Conservation (phyloP, 2,113 vertebrate genomes). For the Barbus barbus region DNA sequence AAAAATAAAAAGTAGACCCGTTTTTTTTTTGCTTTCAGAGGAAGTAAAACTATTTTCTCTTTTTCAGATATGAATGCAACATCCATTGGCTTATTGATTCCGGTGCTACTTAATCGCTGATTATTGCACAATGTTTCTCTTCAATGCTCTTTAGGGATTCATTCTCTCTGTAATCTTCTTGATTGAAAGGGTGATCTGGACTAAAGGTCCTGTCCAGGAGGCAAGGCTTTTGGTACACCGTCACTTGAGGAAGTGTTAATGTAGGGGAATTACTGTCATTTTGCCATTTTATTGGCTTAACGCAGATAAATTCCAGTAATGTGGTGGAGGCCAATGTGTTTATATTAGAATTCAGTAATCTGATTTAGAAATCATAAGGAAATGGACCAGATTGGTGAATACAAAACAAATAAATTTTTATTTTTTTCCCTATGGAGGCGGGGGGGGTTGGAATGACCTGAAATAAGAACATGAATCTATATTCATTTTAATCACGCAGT, state of each 20-base stretch:
- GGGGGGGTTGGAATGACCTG: background rate
- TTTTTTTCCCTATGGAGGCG: background rate
- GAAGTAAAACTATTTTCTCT: background rate
- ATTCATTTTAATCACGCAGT: conserved; percentile 58
- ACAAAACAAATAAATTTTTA: background rate
- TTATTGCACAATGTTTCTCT: conserved; percentile 54
- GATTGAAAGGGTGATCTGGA: background rate
- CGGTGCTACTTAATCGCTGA: conserved; percentile 61
- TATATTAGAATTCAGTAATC: background rate
- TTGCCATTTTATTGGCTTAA: background rate
- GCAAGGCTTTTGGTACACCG: background rate
- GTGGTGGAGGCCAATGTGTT: background rate
- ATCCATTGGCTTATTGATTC: conserved; percentile 23
- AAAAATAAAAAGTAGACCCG: background rate
- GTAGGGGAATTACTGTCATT: background rate
- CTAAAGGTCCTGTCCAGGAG: background rate
- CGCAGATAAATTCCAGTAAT: background rate
- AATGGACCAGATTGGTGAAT: conserved; percentile 18
- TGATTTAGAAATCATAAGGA: background rate
- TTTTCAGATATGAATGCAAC: conserved; percentile 68
- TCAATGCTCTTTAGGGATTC: background rate
- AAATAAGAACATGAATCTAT: background rate
- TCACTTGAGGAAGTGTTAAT: background rate
- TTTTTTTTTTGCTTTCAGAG: background rate
- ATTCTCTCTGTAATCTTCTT: background rate